Percentiles rank a stretch among this genome's conserved stretches.
Conservation (phyloP, 2,113 vertebrate species). For the Laticauda colubrina region DNA sequence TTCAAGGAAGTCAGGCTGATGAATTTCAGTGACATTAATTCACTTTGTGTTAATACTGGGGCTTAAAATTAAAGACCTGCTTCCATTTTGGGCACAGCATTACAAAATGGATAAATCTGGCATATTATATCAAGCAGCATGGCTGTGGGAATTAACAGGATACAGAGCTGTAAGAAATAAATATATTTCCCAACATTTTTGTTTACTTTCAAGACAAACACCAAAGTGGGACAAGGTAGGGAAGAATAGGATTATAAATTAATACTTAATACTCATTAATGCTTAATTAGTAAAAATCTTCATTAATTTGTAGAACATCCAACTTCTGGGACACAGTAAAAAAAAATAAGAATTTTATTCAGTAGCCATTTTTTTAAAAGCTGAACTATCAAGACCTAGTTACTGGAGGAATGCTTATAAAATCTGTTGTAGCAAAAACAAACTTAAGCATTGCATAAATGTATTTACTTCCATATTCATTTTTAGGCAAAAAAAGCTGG, state of each 20-base stretch:
- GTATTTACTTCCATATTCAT: background rate
- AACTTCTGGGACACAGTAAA: background rate
- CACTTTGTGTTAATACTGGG: background rate
- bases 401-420: background rate
- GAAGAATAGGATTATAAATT: background rate
- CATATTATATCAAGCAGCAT: background rate
- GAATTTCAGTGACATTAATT: constrained; percentile 4
- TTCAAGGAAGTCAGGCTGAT: background rate
- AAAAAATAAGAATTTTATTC: background rate
- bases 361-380: background rate
- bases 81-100: background rate
- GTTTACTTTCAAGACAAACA: background rate
- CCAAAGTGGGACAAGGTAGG: background rate
- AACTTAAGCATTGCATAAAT: background rate
- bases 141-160: background rate
- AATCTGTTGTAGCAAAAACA: background rate
- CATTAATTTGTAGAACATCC: background rate
- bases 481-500: background rate
- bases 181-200: background rate
- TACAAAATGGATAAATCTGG: constrained; percentile 9
- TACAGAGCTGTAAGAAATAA: background rate
- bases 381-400: background rate
- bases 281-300: background rate
- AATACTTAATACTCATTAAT: background rate
- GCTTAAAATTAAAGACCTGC: background rate